A percentile compares a stretch with the other conserved stretches of the same genome.
Conservation (phyloP, 2,113 vertebrate species). For the Balaenoptera acutorostrata region DNA sequence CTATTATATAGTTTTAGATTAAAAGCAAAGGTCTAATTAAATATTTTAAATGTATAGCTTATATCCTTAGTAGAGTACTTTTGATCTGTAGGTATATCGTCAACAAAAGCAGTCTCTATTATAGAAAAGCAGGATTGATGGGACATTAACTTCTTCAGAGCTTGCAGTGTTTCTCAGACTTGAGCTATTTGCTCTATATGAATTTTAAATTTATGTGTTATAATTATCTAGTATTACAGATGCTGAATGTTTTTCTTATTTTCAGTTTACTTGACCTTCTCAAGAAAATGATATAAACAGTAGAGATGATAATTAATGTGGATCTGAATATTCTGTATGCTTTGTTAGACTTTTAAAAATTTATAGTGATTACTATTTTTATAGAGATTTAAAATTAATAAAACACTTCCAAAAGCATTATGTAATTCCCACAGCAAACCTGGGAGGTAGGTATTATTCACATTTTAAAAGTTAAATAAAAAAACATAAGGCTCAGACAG, state of each 20-base stretch:
- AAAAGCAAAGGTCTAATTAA: constrained; percentile 26
- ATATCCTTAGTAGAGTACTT: not conserved
- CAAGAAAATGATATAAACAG: constrained; percentile 30
- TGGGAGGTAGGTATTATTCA: not conserved
- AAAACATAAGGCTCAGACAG: not conserved
- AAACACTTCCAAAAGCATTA: not conserved
- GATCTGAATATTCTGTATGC: not conserved
- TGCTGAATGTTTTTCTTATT: constrained; percentile 28
- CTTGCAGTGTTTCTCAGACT: constrained; percentile 27
- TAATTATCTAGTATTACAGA: constrained; percentile 20
- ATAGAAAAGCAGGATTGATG: not conserved
- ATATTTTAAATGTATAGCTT: not conserved
- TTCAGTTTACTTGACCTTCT: constrained; percentile 44
- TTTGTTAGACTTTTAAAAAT: constrained; percentile 5
- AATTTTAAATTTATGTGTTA: constrained; percentile 1
- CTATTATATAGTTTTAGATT: constrained; percentile 9
- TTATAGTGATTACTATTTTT: constrained; percentile 36
- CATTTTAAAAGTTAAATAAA: not conserved
- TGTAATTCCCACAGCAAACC: not conserved
- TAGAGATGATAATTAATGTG: constrained; percentile 5
- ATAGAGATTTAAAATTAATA: constrained; percentile 29
- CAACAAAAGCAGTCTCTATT: not conserved
- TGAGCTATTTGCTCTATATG: not conserved
- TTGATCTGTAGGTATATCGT: not conserved
- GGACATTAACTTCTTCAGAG: constrained; percentile 2